Conservation (phyloP, 2,888 invertebrate genomes). For the Ligdia adustata region DNA sequence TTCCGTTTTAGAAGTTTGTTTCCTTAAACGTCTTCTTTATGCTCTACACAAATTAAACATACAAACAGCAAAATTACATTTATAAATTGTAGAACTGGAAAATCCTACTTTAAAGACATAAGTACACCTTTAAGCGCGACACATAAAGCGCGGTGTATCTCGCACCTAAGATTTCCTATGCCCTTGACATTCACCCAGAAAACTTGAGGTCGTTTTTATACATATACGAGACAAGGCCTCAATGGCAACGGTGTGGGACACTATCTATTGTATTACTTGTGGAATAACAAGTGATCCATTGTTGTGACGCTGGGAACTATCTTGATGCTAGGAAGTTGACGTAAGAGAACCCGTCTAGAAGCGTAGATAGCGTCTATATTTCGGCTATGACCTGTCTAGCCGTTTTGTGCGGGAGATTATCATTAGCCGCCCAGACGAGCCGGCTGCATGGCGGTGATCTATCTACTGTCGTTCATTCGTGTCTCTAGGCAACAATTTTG, state of each 20-base stretch:
- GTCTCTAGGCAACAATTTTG: neutral
- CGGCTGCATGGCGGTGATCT: conserved; percentile 8
- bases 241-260: conserved; percentile 30
- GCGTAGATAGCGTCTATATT: conserved; percentile 9
- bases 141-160: neutral
- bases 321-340: conserved; percentile 35
- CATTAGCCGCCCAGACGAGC: conserved; percentile 18
- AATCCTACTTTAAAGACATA: too few relatives aligned
- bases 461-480: conserved; percentile 15
- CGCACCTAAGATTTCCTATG: conserved; percentile 11
- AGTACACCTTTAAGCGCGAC: too few relatives aligned
- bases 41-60: too few relatives aligned
- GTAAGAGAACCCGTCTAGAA: conserved; percentile 31
- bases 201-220: conserved; percentile 33
- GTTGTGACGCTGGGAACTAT: conserved; percentile 33
- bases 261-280: conserved; percentile 37
- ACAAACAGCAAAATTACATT: too few relatives aligned
- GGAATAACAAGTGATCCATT: conserved; percentile 41
- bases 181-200: conserved; percentile 40
- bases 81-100: too few relatives aligned
- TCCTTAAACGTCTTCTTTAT: too few relatives aligned
- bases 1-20: neutral
- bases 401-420: conserved; percentile 17
- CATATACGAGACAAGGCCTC: conserved; percentile 30
- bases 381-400: conserved; percentile 34